These are phyloP conservation scores for Cosmopolites sordidus DNA, from an alignment of 2,888 invertebrate genomes.

Conservation along the genomic window DNA sequence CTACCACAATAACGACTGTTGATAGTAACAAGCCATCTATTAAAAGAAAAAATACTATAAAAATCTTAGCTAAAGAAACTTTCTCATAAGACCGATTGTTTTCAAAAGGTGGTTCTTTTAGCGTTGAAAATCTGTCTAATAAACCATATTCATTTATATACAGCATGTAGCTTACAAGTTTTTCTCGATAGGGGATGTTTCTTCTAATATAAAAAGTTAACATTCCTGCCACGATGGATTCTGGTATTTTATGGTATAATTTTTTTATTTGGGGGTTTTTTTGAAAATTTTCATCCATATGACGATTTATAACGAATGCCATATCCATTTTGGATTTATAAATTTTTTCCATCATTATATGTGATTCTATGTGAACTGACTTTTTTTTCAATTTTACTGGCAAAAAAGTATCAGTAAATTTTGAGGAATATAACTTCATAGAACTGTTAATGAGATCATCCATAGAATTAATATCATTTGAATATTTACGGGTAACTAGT, in stretches of 20 bases:
- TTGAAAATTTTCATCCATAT: neutral
- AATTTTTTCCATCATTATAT: neutral
- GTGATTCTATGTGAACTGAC: neutral
- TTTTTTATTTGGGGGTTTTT: neutral
- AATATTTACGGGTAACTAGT: neutral
- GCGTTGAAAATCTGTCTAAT: neutral
- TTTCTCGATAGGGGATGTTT: neutral
- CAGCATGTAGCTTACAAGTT: neutral
- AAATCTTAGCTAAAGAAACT: neutral
- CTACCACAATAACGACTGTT: no score
- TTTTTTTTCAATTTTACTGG: neutral
- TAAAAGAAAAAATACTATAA: neutral
- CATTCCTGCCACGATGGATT: slow-evolving; percentile 1
- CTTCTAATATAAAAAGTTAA: neutral
- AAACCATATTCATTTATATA: neutral
- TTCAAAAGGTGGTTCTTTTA: neutral
- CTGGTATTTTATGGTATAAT: neutral
- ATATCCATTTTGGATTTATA: neutral
- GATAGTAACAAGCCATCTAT: neutral
- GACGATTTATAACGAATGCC: neutral
- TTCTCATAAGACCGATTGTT: neutral
- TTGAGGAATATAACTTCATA: neutral
- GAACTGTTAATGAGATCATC: neutral
- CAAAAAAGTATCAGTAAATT: neutral
- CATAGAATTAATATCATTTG: neutral